A percentile compares a stretch with the other conserved stretches of the same genome.
Evolutionary conservation across 2,797 vertebrate genomes (phyloP).

Genomic region (Sebastes cheni): DNA sequence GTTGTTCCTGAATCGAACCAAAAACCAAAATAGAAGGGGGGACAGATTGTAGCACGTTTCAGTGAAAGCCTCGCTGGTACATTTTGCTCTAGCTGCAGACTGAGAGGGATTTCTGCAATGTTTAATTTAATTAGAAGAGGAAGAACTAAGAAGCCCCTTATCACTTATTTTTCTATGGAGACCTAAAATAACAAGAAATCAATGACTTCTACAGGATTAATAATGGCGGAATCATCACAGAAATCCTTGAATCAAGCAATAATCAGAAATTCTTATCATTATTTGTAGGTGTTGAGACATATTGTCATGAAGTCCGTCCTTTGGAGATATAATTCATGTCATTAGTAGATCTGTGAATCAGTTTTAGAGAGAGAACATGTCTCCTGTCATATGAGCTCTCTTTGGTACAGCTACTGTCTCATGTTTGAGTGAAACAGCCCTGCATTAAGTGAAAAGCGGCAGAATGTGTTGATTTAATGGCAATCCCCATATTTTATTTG

Average conservation of each 20-base stretch:
- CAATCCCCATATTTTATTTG: not conserved
- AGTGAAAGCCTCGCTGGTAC: not conserved
- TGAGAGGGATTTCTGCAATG: not conserved
- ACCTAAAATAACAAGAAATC: not conserved
- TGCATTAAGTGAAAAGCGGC: not conserved
- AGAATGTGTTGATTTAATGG: not conserved
- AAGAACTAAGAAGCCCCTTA: not conserved
- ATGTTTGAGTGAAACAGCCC: not conserved
- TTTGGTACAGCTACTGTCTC: not conserved
- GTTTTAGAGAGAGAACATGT: not conserved
- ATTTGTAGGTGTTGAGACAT: not conserved
- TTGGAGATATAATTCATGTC: not conserved
- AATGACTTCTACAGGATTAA: not conserved
- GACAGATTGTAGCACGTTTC: constrained; percentile 1
- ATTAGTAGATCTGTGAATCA: not conserved
- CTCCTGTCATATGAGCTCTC: not conserved
- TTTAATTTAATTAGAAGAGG: not conserved
- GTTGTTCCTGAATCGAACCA: constrained; percentile 18
- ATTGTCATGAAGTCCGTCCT: not conserved
- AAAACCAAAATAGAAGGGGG: constrained; percentile 1
- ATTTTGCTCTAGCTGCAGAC: not conserved
- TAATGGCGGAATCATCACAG: not conserved
- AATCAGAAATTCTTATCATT: not conserved
- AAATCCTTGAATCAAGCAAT: not conserved
- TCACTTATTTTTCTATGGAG: not conserved